These are phyloP conservation scores for Acleris laterana DNA, from an alignment of 2,888 invertebrate species.

Conservation along the genomic window DNA sequence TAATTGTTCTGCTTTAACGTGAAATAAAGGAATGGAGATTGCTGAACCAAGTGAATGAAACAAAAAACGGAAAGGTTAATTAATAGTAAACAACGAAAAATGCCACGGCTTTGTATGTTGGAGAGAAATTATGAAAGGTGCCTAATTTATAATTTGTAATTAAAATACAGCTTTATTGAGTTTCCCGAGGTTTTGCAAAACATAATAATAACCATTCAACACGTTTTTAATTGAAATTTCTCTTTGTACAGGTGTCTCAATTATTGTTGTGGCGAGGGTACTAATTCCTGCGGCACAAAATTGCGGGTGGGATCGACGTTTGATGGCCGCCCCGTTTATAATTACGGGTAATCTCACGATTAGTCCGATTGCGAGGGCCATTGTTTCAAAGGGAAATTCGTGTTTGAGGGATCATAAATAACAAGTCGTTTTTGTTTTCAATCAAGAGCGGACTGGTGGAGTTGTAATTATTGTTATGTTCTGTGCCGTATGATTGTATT, in stretches of 20 bases:
- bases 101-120: not conserved
- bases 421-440: slow-evolving; percentile 8
- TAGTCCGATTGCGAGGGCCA: slow-evolving; percentile 36
- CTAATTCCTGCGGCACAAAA: slow-evolving; percentile 36
- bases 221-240: slow-evolving; percentile 33
- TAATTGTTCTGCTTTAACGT: slow-evolving; percentile 16
- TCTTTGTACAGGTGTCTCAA: slow-evolving; percentile 39
- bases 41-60: not conserved
- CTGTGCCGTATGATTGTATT: not conserved
- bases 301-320: slow-evolving; percentile 47
- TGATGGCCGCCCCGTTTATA: slow-evolving; percentile 46
- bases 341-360: slow-evolving; percentile 49
- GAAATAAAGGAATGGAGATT: slow-evolving; percentile 1
- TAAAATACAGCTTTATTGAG: slow-evolving; percentile 3
- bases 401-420: slow-evolving; percentile 13
- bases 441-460: not conserved
- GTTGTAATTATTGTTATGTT: not conserved
- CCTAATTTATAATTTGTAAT: slow-evolving; percentile 1
- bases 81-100: slow-evolving; percentile 10
- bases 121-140: not conserved
- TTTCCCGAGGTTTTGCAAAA: slow-evolving; percentile 6
- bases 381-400: slow-evolving; percentile 17
- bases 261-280: slow-evolving; percentile 43
- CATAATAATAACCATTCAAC: slow-evolving; percentile 15
- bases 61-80: not conserved